Base-by-base conservation (phyloP, 2,888 invertebrate genomes). In the Eulithis testata region DNA sequence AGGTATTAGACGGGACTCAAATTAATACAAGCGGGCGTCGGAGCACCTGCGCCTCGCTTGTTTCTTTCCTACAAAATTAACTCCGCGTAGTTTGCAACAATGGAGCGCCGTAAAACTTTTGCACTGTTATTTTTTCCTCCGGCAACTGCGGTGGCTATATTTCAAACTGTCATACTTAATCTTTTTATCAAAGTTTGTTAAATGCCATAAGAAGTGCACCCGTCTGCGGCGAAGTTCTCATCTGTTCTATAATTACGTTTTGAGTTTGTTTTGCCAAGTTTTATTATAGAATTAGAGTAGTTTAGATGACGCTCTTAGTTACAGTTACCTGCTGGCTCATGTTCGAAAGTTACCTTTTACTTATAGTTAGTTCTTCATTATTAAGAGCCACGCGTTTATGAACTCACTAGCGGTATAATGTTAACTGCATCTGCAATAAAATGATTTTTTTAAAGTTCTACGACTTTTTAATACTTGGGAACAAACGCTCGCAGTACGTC, bases 161-260 rank as follows among this genome's bases (percentile, higher is more conserved):
- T 93, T 93, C 93, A 93, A 91, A 91, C 89, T 93, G 93, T 92
- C 93, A 92, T 90, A 91, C 85, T 93, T 93, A 92, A 93, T 93
- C 93, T 93, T 90, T 91, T 93, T 93, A 93, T 93, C 93, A 92
- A 92, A 93, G 90, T 93, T 92, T 87, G 91, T 86, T 91, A 91
- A 91, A 90, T 83, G 87, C 86, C 81, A 81, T 86, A 89, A 89
- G 91, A 86, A 90, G 86, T 90, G 91, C 91, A 91, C 87, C 90
- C 89, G 90, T 86, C 89, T 84, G 83, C 82, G 83, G 80, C 76
- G 81, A 78, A 82, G 83, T 79, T 77, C 81, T 88, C 89, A 85
- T 89, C 89, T 86, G 85, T 82, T 84, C 83, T 81, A 84, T 90
- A 91, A 91, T 92, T 92, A 86, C 87, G 83, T 89, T 89, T 80